Evolutionary conservation across 2,113 vertebrate species (phyloP).

Genomic region (Semicossyphus pulcher): DNA sequence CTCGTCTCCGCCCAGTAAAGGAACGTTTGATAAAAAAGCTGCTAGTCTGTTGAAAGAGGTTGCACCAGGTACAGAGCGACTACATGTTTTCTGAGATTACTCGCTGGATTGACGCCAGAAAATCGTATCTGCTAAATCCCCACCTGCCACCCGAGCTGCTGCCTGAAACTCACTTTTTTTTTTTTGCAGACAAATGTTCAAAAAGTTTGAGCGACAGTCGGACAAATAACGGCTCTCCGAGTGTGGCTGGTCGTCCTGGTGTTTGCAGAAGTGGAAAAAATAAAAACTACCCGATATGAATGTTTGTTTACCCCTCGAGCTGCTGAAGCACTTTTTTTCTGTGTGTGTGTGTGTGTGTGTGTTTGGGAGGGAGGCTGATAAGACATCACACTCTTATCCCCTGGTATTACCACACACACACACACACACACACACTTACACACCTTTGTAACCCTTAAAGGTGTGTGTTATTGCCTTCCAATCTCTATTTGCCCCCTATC

Average conservation of each 20-base stretch:
- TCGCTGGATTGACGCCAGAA: background rate
- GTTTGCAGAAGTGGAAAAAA: constrained; percentile 59
- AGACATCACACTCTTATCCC: constrained; percentile 49
- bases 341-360: background rate
- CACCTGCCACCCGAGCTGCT: constrained; percentile 27
- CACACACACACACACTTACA: constrained; percentile 32
- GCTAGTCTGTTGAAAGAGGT: constrained; percentile 58
- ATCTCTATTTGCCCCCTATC: constrained; percentile 36
- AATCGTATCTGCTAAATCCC: constrained; percentile 34
- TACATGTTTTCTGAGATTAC: constrained; percentile 30
- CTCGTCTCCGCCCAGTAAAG: constrained; percentile 1
- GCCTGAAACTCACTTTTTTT: background rate
- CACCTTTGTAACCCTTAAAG: constrained; percentile 42
- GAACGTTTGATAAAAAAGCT: constrained; percentile 51
- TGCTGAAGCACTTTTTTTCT: constrained; percentile 74
- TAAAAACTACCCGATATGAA: constrained; percentile 74
- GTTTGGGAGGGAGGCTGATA: constrained; percentile 28
- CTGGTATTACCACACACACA: constrained; percentile 35
- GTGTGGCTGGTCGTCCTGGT: constrained; percentile 24
- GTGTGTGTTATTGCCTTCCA: constrained; percentile 68
- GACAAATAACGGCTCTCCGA: background rate
- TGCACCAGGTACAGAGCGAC: constrained; percentile 54
- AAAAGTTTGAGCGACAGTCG: constrained; percentile 18
- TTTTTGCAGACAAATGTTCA: constrained; percentile 7
- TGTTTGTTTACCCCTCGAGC: constrained; percentile 76